Percentiles rank a stretch among this genome's conserved stretches.
Evolutionary conservation across 1,140 invertebrate genomes (phyloP).

Genomic region (Galendromus occidentalis): DNA sequence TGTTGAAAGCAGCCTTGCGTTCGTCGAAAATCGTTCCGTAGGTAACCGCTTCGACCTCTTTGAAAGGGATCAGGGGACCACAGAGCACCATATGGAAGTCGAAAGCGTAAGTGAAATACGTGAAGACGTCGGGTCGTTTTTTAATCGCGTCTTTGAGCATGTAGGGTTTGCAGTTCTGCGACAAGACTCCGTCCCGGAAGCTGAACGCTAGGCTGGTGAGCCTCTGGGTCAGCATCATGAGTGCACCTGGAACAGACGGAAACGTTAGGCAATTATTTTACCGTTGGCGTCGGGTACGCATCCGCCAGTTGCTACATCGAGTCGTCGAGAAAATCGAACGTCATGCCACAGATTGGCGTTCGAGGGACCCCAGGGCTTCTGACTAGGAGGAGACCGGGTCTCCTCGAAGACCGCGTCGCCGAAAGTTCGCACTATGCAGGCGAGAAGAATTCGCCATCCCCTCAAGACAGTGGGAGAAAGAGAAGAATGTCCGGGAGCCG

Average conservation of each 20-base stretch:
- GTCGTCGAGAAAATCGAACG: too few relatives aligned
- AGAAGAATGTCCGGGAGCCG: too few relatives aligned
- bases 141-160: constrained; percentile 1
- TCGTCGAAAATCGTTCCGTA: background rate
- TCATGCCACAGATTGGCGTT: too few relatives aligned
- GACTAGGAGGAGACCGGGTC: too few relatives aligned
- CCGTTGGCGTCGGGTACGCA: too few relatives aligned
- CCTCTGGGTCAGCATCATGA: constrained; percentile 3
- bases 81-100: background rate
- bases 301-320: too few relatives aligned
- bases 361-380: too few relatives aligned
- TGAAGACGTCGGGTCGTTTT: background rate
- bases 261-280: too few relatives aligned
- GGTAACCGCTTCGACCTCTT: background rate
- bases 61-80: background rate
- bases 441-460: too few relatives aligned
- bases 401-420: too few relatives aligned
- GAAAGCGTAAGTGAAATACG: background rate
- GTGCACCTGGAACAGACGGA: background rate
- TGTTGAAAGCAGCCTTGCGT: background rate
- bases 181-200: background rate
- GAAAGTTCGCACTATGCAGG: too few relatives aligned
- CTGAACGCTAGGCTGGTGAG: background rate
- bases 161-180: background rate
- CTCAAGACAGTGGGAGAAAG: too few relatives aligned